phyloP scores from a whole-genome alignment of 2,797 vertebrate genomes.

The Sebastes trivittatus region DNA sequence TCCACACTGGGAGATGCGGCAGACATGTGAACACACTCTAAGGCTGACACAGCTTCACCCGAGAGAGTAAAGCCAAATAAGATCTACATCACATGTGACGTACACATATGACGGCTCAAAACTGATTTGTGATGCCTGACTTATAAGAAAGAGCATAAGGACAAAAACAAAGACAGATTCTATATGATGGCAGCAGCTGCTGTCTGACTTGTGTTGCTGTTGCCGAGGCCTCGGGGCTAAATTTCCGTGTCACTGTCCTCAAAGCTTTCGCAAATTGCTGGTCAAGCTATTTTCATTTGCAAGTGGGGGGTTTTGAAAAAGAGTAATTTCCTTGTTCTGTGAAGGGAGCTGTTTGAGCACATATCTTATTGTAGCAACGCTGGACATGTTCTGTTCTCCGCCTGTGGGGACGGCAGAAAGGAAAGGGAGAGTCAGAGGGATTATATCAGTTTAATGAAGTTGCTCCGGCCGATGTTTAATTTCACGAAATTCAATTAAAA shows the following conservation, averaged over 20 bases:
- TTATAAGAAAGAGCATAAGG: slow-evolving; percentile 20
- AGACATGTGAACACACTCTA: slow-evolving; percentile 61
- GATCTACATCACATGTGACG: slow-evolving; percentile 67
- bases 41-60: slow-evolving; percentile 48
- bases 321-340: slow-evolving; percentile 55
- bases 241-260: slow-evolving; percentile 50
- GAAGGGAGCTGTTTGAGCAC: slow-evolving; percentile 56
- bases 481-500: slow-evolving; percentile 76
- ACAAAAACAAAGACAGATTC: slow-evolving; percentile 11
- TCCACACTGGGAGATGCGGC: slow-evolving; percentile 27
- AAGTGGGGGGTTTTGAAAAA: slow-evolving; percentile 31
- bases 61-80: slow-evolving; percentile 67
- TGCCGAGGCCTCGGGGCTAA: slow-evolving; percentile 10
- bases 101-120: slow-evolving; percentile 63
- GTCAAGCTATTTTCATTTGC: slow-evolving; percentile 62
- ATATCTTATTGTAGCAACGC: slow-evolving; percentile 54
- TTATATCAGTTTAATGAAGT: slow-evolving; percentile 77
- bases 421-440: slow-evolving; percentile 57
- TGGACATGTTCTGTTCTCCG: slow-evolving; percentile 45
- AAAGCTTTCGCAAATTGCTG: slow-evolving; percentile 54
- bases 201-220: slow-evolving; percentile 13
- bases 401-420: slow-evolving; percentile 58
- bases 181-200: slow-evolving; percentile 26
- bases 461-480: slow-evolving; percentile 71
- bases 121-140: slow-evolving; percentile 69